Base-by-base conservation (phyloP, 1,140 invertebrate genomes). In the Nomia melanderi region DNA sequence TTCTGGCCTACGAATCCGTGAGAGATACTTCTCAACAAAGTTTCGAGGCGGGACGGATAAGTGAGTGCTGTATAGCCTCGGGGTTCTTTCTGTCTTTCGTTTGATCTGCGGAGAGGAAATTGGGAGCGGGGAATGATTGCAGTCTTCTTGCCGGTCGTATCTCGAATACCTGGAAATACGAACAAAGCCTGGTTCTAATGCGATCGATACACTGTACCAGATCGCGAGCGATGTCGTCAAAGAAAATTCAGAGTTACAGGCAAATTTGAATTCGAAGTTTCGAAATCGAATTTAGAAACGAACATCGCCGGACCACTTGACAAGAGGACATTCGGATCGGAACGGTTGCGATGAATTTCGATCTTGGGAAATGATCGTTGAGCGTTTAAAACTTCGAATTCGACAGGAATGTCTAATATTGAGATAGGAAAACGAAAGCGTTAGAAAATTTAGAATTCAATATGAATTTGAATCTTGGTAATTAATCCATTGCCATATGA, bases 21-120 rank as follows among this genome's bases (percentile, higher is more conserved):
- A 60, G 62, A 60, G 76, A 78, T 60, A 50, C 44, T 50, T 67
- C 41, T 67, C 71, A 56, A 69, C 50, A 64, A 79, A 72, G 39
- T 82, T 83, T 63, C 39, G n/a, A 72, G 12, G 17, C 27, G 25
- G 25, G 11, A 53, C 20, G 73, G 56, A 62, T 56, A 78, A 72
- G 29, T 53, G 75, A 73, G 31, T 50, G 36, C 7, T 29, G 27
- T 23, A 11, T n/a, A 65, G 14, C 27, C 59, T 44, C 4, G 1
- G 20, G 20, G 20, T 53, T 12, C 17, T 44, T 11, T 39, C 7
- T 12, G 27, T 31, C 4, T 17, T 20, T 17, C 14, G 23, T 50
- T 50, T 50, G 20, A 50, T 50, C 9, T 27, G 14, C 1, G 17
- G 17, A 3, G 25, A 36, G n/a, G 29, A n/a, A 63, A 63, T 20